A percentile compares a stretch with the other conserved stretches of the same genome.
Evolutionary conservation across 2,888 invertebrate species (phyloP).

Genomic region (Agrochola macilenta): DNA sequence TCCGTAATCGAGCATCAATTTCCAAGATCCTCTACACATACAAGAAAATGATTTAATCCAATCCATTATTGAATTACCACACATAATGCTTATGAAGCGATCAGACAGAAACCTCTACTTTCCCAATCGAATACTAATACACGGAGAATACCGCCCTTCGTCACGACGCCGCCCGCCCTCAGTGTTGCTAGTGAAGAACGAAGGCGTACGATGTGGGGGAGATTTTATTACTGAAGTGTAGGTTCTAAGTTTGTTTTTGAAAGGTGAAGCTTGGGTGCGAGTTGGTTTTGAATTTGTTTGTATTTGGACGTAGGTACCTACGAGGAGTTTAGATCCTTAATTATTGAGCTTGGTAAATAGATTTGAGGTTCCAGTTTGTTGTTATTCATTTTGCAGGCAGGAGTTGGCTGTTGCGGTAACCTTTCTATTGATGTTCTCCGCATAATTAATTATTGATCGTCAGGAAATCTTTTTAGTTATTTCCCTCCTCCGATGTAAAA

Average conservation of each 20-base stretch:
- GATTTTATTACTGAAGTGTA: constrained; percentile 20
- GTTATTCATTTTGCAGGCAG: neutral
- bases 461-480: neutral
- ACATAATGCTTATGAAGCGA: constrained; percentile 63
- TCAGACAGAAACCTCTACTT: constrained; percentile 57
- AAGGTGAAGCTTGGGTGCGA: neutral
- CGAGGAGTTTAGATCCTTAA: neutral
- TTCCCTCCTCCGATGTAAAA: neutral
- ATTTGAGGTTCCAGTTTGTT: too few species aligned
- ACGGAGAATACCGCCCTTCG: constrained; percentile 61
- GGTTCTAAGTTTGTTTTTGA: neutral
- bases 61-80: constrained; percentile 61
- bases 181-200: constrained; percentile 57
- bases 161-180: constrained; percentile 53
- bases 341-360: neutral
- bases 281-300: neutral
- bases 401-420: neutral
- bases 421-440: neutral
- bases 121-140: constrained; percentile 63
- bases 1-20: constrained; percentile 18
- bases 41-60: constrained; percentile 60
- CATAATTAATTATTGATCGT: too few species aligned
- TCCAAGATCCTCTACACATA: constrained; percentile 19
- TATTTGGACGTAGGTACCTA: neutral
- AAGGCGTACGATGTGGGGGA: constrained; percentile 13